Base-by-base conservation (phyloP, 2,797 vertebrate genomes). In the Gallirallus australis region DNA sequence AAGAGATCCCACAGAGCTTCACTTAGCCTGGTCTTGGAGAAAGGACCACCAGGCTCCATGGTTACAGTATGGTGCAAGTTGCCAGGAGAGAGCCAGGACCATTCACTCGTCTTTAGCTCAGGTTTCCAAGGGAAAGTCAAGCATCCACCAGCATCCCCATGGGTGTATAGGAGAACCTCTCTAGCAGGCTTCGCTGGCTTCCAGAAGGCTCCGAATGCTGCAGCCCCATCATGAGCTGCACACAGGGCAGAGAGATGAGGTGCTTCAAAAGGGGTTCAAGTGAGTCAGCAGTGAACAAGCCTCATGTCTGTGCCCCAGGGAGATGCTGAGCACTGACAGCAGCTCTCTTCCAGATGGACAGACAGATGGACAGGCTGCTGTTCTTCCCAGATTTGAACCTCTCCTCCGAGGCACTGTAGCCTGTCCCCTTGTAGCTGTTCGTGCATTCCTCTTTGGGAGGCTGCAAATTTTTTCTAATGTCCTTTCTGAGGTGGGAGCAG, bases 81-180 rank as follows among this genome's bases (percentile, higher is more conserved):
- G 28, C 50, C 40, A 31, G 52, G 45, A 75, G 37, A 59, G 69
- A 56, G 53, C 15, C 45, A 31, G 50, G 50, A 28, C 13, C 20
- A 6, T 16, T 45, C 0, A 0, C 24, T 27, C 2, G 1, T n/a
- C 75, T 69, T 57, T 33, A 66, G 65, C 35, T 11, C 60, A 54
- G 53, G 35, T 66, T 56, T 53, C 47, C 39, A 25, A 35, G 68
- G 11, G 14, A 54, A 83, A 63, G 56, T 33, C 68, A 69, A 68
- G 40, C 31, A 20, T 28, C 47, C 28, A 28, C 33, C 2, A 2
- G 53, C 31, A 53, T 15, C 23, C 25, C 37, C 24, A 27, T 25
- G 52, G 30, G 39, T 40, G 12, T 17, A 30, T 8, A 18, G 7
- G 73, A 56, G 40, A 60, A 23, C 15, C 11, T 59, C 60, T 37